phyloP scores from a whole-genome alignment of 1,140 invertebrate species.

The Drosophila teissieri region DNA sequence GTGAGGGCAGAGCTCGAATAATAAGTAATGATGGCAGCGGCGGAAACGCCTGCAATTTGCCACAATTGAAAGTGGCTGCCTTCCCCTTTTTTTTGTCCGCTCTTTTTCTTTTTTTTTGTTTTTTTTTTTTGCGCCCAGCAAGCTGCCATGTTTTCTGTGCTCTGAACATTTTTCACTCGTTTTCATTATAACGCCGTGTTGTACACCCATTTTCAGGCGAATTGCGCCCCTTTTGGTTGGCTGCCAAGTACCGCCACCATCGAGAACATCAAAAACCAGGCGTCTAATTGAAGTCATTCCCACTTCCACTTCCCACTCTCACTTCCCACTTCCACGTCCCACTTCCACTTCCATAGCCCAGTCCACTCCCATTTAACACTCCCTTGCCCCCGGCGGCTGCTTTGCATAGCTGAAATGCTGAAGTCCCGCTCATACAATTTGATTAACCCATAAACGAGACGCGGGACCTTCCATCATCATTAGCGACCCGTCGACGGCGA shows the following conservation, averaged over 20 bases:
- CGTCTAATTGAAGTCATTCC: conserved; percentile 75
- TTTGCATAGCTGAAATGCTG: conserved; percentile 66
- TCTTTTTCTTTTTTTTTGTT: background rate
- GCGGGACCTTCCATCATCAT: conserved; percentile 76
- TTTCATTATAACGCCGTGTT: conserved; percentile 20
- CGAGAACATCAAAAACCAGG: conserved; percentile 52
- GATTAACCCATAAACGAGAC: conserved; percentile 70
- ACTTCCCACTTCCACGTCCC: conserved; percentile 36
- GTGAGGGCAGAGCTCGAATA: conserved; percentile 40
- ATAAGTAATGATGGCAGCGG: conserved; percentile 73
- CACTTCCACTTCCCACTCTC: background rate
- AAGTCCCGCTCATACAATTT: conserved; percentile 66
- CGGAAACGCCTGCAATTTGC: conserved; percentile 82
- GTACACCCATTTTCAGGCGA: conserved; percentile 36
- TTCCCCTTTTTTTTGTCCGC: conserved; percentile 25
- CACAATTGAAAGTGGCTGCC: conserved; percentile 80
- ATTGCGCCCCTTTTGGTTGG: conserved; percentile 77
- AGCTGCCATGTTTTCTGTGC: conserved; percentile 66
- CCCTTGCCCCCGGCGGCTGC: conserved; percentile 30
- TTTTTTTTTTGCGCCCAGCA: conserved; percentile 3
- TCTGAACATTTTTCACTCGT: conserved; percentile 11
- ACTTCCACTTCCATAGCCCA: conserved; percentile 25
- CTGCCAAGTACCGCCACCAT: conserved; percentile 58
- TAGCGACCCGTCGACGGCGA: conserved; percentile 49
- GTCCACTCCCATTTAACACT: conserved; percentile 25